Evolutionary conservation across 2,888 invertebrate species (phyloP), one percentile per base, ranked within the genome.

Genomic region (Escarpia spicata): DNA sequence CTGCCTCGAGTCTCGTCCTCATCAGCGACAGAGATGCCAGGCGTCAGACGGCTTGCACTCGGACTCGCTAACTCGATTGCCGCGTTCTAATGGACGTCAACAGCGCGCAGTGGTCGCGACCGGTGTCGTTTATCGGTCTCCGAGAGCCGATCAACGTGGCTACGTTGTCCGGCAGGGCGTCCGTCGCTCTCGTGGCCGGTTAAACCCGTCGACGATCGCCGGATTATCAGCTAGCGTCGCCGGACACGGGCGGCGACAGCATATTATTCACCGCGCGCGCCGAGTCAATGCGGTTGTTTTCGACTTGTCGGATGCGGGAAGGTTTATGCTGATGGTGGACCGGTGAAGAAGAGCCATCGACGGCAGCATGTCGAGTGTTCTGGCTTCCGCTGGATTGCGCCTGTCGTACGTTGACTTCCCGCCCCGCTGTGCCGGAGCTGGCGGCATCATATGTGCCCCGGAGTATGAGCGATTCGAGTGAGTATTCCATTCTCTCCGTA

Each of bases 391-490:
- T 19, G 92, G 60, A n/a, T 94, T 94, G 93, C 94, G 94, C 89
- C 92, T 94, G 52, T 94, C 94, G 60, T 94, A 94, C 93, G 94
- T 94, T 31, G 94, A 94, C 92, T 94, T 94, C 91, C 93, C 94
- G 3, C 94, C 94, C 1, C 58, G 94, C 19, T 94, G 94, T 91
- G 94, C 94, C 26, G 94, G 94, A 6, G 94, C 94, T 12, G 94
- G 94, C 6, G 91, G 93, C 92, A 94, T 94, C 90, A 94, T 94
- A 92, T 94, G 94, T 90, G 92, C 94, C 9, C 94, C 94, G 10
- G 94, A 94, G 90, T 94, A 94, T 60, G 94, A 94, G 92, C 92
- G 94, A 52, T 94, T 94, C 91, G 94, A 94, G 94, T 94, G 91
- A 94, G 94, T 94, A 90, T 31, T 92, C 12, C 31, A 26, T 4